Evolutionary conservation across 2,113 vertebrate species (phyloP), one percentile per base, ranked within the genome.

Genomic region (Chionis minor): DNA sequence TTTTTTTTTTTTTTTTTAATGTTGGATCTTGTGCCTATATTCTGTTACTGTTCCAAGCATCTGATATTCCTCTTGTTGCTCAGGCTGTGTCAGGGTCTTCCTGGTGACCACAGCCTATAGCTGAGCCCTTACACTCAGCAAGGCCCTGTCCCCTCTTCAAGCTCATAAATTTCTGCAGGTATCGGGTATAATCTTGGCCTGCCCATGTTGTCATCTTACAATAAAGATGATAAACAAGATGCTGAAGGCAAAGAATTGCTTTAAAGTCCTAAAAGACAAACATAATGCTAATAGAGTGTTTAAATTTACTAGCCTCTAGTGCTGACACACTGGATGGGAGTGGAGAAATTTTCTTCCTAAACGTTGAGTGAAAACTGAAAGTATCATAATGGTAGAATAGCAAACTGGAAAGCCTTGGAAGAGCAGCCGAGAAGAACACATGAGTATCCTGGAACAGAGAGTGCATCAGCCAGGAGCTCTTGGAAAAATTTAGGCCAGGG

Each of bases 401-500:
- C 10, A 66, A 32, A 55, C 12, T 54, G 62, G n/a, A 75, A 92
- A 84, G 17, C 14, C 62, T 87, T 92, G 61, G 78, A 92, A 73
- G 18, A 77, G 27, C 32, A 38, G 15, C 69, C 52, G 51, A 78
- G 71, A 62, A 62, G 35, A 78, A 23, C 3, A 3, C 20, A 26
- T 3, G 14, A 72, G 12, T 27, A 18, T 65, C 16, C 33, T 91
- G 40, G 52, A 90, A 93, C 11, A 63, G 38, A 11, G 24, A 73
- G 16, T 63, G 30, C 16, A 27, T 88, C 5, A 2, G 54, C 55
- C 81, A 78, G 49, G 73, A 85, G 56, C 52, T 79, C 78, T 71
- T 79, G 91, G 95, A 90, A 95, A 80, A 94, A 78, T 14, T 92
- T 92, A 72, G 78, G 55, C 79, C 85, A 10, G 58, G 55, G 44